Conservation (phyloP, 2,113 vertebrate species). For the Hirundichthys speculiger region DNA sequence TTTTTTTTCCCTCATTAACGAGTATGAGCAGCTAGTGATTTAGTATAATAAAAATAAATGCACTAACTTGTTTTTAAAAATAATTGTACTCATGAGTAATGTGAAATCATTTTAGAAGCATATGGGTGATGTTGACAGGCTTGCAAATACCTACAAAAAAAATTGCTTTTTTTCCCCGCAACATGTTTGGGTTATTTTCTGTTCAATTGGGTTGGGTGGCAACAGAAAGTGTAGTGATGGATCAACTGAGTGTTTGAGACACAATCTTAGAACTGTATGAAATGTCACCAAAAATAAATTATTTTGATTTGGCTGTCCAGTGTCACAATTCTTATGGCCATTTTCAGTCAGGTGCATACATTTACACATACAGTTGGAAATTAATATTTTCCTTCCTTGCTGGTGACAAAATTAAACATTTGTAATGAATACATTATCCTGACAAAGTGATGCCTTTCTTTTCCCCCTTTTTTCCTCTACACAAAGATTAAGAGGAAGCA, state of each 20-base stretch:
- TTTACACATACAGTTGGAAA: too few species aligned
- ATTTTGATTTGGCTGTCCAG: slow-evolving; percentile 83
- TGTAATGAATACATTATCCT: too few species aligned
- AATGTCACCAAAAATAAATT: slow-evolving; percentile 86
- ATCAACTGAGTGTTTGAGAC: slow-evolving; percentile 82
- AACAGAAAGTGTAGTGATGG: slow-evolving; percentile 76
- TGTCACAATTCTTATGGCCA: slow-evolving; percentile 38
- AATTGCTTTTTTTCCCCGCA: slow-evolving; percentile 35
- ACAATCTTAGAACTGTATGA: slow-evolving; percentile 84
- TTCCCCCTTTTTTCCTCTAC: too few species aligned
- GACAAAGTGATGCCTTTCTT: too few species aligned
- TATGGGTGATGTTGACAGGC: slow-evolving; percentile 80
- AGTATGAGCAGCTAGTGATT: slow-evolving; percentile 83
- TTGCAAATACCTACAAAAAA: slow-evolving; percentile 76
- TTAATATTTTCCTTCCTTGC: too few species aligned
- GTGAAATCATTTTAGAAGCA: slow-evolving; percentile 81
- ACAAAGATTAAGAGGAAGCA: too few species aligned
- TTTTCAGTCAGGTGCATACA: slow-evolving; percentile 8
- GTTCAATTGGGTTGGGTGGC: slow-evolving; percentile 77
- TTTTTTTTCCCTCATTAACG: slow-evolving; percentile 65
- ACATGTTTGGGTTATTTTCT: slow-evolving; percentile 75
- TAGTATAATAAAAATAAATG: slow-evolving; percentile 83
- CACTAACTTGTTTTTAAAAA: slow-evolving; percentile 81
- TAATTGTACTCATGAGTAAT: slow-evolving; percentile 76
- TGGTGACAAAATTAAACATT: too few species aligned